Conservation (phyloP, 2,888 invertebrate genomes). For the Opisthograptis luteolata region DNA sequence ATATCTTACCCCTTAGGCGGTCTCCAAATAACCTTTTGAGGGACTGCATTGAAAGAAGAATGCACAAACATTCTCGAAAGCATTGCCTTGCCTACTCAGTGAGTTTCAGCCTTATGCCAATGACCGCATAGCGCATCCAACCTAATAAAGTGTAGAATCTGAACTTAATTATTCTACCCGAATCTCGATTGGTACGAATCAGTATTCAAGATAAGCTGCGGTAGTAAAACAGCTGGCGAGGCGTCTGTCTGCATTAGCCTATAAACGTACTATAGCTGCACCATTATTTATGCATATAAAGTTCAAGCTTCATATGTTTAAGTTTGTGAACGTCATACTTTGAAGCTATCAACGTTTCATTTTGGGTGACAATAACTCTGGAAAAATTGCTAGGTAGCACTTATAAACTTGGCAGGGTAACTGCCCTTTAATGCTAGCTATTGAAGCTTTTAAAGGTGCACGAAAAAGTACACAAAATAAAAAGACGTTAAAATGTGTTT, state of each 20-base stretch:
- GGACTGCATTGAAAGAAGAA: too few species aligned
- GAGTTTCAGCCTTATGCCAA: constrained; percentile 15
- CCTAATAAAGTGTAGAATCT: constrained; percentile 31
- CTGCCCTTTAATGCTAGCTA: too few species aligned
- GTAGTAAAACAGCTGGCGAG: constrained; percentile 30
- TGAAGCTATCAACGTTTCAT: constrained; percentile 7
- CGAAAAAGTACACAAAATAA: too few species aligned
- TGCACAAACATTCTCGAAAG: too few species aligned
- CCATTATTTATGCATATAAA: constrained; percentile 30
- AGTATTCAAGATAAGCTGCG: constrained; percentile 37
- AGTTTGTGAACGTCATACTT: constrained; percentile 18
- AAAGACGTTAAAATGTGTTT: too few species aligned
- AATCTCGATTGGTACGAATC: constrained; percentile 36
- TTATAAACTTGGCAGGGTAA: too few species aligned
- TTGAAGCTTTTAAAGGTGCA: too few species aligned
- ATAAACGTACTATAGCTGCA: constrained; percentile 30
- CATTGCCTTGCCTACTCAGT: not conserved
- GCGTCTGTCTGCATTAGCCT: constrained; percentile 35
- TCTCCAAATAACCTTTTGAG: too few species aligned
- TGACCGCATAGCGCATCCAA: constrained; percentile 25
- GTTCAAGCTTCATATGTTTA: constrained; percentile 17
- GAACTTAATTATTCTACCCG: constrained; percentile 35
- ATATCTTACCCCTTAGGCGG: too few species aligned
- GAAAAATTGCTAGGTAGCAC: too few species aligned
- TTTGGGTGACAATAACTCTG: too few species aligned